Evolutionary conservation across 2,888 invertebrate genomes (phyloP).

Genomic region (Caenorhabditis japonica): DNA sequence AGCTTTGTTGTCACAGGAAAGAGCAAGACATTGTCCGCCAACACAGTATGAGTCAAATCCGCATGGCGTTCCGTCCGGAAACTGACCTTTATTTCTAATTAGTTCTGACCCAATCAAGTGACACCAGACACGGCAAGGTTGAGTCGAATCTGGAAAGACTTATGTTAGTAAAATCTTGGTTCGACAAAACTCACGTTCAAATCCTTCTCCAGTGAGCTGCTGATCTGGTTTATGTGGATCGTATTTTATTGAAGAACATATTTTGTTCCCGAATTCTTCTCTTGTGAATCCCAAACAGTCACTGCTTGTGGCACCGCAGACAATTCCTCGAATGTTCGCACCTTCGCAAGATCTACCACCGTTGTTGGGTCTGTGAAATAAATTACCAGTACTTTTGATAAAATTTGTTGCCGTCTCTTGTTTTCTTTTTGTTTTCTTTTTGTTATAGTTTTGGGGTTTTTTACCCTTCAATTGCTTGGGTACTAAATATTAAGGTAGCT

Average conservation of each 20-base stretch:
- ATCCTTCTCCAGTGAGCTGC: slow-evolving; percentile 75
- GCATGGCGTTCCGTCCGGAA: slow-evolving; percentile 77
- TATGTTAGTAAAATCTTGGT: background rate
- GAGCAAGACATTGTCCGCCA: slow-evolving; percentile 70
- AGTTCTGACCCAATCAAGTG: slow-evolving; percentile 75
- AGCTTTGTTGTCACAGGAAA: slow-evolving; percentile 69
- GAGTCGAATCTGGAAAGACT: slow-evolving; percentile 70
- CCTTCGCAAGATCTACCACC: slow-evolving; percentile 74
- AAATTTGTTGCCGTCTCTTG: too few relatives aligned
- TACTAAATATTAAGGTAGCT: too few relatives aligned
- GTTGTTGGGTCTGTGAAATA: slow-evolving; percentile 76
- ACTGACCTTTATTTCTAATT: slow-evolving; percentile 77
- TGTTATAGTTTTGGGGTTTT: too few relatives aligned
- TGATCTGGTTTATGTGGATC: slow-evolving; percentile 73
- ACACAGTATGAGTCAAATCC: slow-evolving; percentile 73
- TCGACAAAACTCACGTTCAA: slow-evolving; percentile 65
- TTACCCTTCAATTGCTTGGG: too few relatives aligned
- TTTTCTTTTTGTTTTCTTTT: too few relatives aligned
- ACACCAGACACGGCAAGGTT: slow-evolving; percentile 77
- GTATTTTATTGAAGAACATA: slow-evolving; percentile 61
- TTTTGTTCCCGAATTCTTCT: slow-evolving; percentile 73
- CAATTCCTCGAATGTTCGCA: slow-evolving; percentile 71
- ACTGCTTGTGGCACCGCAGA: slow-evolving; percentile 69
- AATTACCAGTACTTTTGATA: too few relatives aligned
- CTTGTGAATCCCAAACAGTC: slow-evolving; percentile 62